Percentiles rank a stretch among this genome's conserved stretches.
Evolutionary conservation across 2,797 vertebrate genomes (phyloP).

Genomic region (Buceros bicornis): DNA sequence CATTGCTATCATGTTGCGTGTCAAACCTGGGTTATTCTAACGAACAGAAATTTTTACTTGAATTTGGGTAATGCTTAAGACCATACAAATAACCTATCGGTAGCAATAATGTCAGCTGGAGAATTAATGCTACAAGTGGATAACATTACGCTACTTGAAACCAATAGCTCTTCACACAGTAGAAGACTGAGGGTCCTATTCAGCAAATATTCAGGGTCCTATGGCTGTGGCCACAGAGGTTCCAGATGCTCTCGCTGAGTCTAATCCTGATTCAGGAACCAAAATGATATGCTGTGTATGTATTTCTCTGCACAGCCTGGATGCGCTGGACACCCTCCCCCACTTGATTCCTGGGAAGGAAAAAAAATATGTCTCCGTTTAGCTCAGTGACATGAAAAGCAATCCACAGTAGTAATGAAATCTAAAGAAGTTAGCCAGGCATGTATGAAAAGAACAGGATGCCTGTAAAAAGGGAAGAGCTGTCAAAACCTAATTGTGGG

Average conservation of each 20-base stretch:
- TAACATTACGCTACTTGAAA: constrained; percentile 49
- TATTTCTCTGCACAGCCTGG: constrained; percentile 75
- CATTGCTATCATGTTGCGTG: not conserved
- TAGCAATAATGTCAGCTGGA: constrained; percentile 45
- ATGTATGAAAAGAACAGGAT: constrained; percentile 69
- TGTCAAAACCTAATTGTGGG: constrained; percentile 67
- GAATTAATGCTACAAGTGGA: constrained; percentile 47
- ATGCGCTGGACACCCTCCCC: constrained; percentile 70
- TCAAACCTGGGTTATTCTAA: constrained; percentile 52
- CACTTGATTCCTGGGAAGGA: constrained; percentile 70
- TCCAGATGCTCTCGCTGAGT: constrained; percentile 64
- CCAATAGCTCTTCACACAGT: constrained; percentile 66
- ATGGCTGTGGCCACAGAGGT: constrained; percentile 66
- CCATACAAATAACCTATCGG: constrained; percentile 48
- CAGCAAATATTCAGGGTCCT: constrained; percentile 72
- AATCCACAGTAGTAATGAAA: constrained; percentile 51
- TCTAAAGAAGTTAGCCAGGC: constrained; percentile 61
- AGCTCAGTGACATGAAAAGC: constrained; percentile 36
- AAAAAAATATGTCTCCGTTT: constrained; percentile 45
- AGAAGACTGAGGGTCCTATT: constrained; percentile 72
- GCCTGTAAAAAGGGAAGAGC: constrained; percentile 64
- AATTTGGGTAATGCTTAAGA: constrained; percentile 32
- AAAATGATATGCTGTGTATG: constrained; percentile 74
- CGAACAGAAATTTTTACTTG: not conserved
- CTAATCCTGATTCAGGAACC: constrained; percentile 77